A percentile compares a stretch with the other conserved stretches of the same genome.
phyloP scores from a whole-genome alignment of 2,113 vertebrate species.

The Grus americana region DNA sequence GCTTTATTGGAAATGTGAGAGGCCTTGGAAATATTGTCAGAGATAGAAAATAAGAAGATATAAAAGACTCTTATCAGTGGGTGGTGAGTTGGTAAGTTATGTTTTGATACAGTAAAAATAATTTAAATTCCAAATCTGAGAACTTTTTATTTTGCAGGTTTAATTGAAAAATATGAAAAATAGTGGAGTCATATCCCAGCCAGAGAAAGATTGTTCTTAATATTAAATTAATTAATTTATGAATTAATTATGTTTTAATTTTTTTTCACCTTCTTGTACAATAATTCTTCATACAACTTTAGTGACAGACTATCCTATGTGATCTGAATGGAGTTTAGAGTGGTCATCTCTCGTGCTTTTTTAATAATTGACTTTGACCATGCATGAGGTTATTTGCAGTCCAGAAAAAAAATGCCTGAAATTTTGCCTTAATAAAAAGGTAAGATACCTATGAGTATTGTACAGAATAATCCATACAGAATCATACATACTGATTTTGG shows the following conservation, averaged over 20 bases:
- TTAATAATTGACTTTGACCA: not conserved
- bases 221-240: not conserved
- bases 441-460: not conserved
- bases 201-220: not conserved
- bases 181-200: not conserved
- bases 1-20: not conserved
- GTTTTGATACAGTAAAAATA: not conserved
- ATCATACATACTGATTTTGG: not conserved
- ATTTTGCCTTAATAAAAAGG: not conserved
- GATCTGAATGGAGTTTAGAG: not conserved
- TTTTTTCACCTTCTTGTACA: not conserved
- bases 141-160: not conserved
- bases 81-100: not conserved
- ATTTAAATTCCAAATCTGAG: not conserved
- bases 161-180: not conserved
- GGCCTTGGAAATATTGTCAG: not conserved
- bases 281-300: not conserved
- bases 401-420: not conserved
- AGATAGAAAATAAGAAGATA: not conserved
- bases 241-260: not conserved
- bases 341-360: not conserved
- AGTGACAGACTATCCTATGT: not conserved
- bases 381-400: not conserved
- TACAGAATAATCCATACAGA: not conserved
- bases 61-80: not conserved